Percentiles rank a stretch among this genome's conserved stretches.
Conservation (phyloP, 2,113 vertebrate genomes). For the Salvelinus fontinalis region DNA sequence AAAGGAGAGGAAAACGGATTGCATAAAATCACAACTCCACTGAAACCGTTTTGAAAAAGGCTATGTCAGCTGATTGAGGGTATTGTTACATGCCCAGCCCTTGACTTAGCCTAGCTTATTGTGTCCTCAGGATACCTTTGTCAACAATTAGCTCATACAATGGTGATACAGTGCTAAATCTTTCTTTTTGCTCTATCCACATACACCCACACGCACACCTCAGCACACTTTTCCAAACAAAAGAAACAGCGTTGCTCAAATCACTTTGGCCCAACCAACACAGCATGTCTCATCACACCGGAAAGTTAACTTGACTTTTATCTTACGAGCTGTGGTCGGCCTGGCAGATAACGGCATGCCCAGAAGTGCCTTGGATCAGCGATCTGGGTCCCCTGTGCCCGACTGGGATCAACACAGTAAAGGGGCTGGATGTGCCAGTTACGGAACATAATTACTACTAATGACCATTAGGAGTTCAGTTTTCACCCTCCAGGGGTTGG, state of each 20-base stretch:
- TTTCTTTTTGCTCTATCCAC: neutral
- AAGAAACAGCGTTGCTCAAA: slow-evolving; percentile 6
- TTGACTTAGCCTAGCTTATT: slow-evolving; percentile 38
- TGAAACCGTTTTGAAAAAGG: slow-evolving; percentile 42
- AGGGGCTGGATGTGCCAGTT: slow-evolving; percentile 63
- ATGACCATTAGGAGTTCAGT: slow-evolving; percentile 80
- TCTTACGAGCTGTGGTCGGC: slow-evolving; percentile 23
- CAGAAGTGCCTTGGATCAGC: slow-evolving; percentile 28
- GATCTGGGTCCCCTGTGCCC: slow-evolving; percentile 37
- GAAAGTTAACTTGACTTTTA: slow-evolving; percentile 52
- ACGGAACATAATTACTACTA: slow-evolving; percentile 78
- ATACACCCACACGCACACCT: slow-evolving; percentile 1
- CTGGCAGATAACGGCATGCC: slow-evolving; percentile 20
- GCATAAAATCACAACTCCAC: slow-evolving; percentile 60
- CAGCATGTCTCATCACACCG: slow-evolving; percentile 39
- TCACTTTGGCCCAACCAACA: slow-evolving; percentile 21
- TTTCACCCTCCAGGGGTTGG: slow-evolving; percentile 69
- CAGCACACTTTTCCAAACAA: slow-evolving; percentile 18
- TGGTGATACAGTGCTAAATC: neutral
- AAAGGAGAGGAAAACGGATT: slow-evolving; percentile 19
- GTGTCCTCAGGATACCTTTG: slow-evolving; percentile 63
- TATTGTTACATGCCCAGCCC: slow-evolving; percentile 33
- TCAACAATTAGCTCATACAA: slow-evolving; percentile 19
- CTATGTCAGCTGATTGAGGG: slow-evolving; percentile 63
- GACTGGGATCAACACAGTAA: slow-evolving; percentile 44